These are phyloP conservation scores for Melanotaenia parkinsoni DNA, from an alignment of 2,797 vertebrate genomes.

Conservation along the genomic window DNA sequence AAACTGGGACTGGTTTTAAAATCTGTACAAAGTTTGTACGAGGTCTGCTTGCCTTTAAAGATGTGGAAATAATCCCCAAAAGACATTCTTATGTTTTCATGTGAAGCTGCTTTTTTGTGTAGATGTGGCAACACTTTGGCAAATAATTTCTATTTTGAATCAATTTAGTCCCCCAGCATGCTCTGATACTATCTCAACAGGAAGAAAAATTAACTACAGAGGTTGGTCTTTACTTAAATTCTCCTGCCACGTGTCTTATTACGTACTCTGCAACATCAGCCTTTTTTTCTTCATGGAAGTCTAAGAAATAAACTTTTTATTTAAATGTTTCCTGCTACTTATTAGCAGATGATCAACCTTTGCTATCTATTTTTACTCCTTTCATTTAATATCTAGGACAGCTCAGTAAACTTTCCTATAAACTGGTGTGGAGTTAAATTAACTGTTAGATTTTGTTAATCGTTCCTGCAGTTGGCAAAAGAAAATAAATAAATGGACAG, in stretches of 20 bases:
- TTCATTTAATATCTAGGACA: slow-evolving; percentile 3
- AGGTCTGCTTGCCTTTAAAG: not conserved
- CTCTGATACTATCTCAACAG: not conserved
- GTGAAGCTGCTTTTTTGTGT: not conserved
- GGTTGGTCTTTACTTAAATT: not conserved
- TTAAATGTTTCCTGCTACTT: not conserved
- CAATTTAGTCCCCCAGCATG: not conserved
- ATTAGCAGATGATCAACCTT: not conserved
- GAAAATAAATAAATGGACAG: not conserved
- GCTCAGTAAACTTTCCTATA: slow-evolving; percentile 18
- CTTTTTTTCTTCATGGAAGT: not conserved
- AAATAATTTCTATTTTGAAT: not conserved
- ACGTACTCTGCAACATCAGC: not conserved
- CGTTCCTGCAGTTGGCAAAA: slow-evolving; percentile 25
- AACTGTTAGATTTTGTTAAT: not conserved
- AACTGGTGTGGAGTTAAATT: slow-evolving; percentile 28
- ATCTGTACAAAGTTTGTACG: not conserved
- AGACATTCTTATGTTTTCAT: not conserved
- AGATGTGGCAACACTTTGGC: not conserved
- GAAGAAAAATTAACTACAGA: not conserved
- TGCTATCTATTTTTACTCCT: slow-evolving; percentile 2
- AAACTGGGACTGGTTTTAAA: not conserved
- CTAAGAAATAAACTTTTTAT: not conserved
- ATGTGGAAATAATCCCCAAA: not conserved
- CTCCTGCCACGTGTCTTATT: too few species aligned